These are phyloP conservation scores for Invenusta paracnida DNA, from an alignment of 2,888 invertebrate genomes.

Conservation along the genomic window DNA sequence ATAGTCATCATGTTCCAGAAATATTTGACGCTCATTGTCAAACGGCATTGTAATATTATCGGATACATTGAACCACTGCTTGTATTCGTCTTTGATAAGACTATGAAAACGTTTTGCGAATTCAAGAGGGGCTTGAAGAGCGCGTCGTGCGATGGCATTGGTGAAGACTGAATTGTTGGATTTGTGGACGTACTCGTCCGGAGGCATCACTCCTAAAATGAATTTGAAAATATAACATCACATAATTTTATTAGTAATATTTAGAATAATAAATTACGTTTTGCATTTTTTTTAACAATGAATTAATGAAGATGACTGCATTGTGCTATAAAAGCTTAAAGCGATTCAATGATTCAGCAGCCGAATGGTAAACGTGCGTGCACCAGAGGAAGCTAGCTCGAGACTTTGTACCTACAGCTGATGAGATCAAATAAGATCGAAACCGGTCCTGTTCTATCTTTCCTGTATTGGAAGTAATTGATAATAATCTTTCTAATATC, in stretches of 20 bases:
- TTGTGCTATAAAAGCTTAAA: no score
- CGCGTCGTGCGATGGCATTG: conserved; percentile 50
- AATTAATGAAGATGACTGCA: no score
- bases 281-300: no score
- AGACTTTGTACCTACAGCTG: no score
- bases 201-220: conserved; percentile 55
- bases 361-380: no score
- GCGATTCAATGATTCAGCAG: no score
- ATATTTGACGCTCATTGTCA: background rate
- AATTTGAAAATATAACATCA: background rate
- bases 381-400: no score
- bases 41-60: background rate
- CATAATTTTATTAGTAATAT: no score
- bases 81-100: background rate
- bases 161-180: conserved; percentile 58
- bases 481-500: no score
- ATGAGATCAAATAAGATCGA: no score
- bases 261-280: background rate
- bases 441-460: no score
- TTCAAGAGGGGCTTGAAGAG: conserved; percentile 30
- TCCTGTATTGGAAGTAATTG: no score
- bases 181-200: conserved; percentile 53
- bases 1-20: conserved; percentile 25
- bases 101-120: conserved; percentile 22
- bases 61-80: conserved; percentile 10